Evolutionary conservation across 2,888 invertebrate species (phyloP), one percentile per base, ranked within the genome.

Genomic region (Brachyptera putata): DNA sequence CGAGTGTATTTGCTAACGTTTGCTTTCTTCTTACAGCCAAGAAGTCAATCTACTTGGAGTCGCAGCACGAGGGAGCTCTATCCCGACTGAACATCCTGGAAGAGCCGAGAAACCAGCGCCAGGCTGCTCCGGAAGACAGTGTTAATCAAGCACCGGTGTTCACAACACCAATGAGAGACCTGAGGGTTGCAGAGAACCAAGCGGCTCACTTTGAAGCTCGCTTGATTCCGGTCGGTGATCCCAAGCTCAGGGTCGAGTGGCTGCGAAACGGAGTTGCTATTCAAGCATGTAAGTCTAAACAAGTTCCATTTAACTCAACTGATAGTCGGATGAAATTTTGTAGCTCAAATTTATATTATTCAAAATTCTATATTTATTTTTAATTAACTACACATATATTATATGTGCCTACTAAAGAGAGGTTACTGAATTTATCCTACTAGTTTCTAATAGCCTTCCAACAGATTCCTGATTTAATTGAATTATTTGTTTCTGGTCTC

Each of bases 171-270:
- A 86, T 95, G 72, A 87, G 89, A 69, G 93, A 93, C 72, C 81
- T 92, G 13, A 82, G 84, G 65, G 89, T 91, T 3, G 87, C 90
- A 61, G 95, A 96, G 77, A 93, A 92, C 71, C 90, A 92, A 77
- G 91, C 93, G 1, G 94, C 89, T 61, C 94, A 95, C 75, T 95
- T 96, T 73, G 95, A 96, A 76, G 94, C 93, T 16, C 83, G 94
- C 24, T 81, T 96, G 1, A 94, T 95, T 71, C 96, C 96, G 9
- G 95, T 95, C 1, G 95, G 95, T 58, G 96, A 96, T 76, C 84
- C 95, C 0, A 87, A 89, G 66, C 80, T 96, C n/a, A 88, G 86
- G 72, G 92, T 96, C 3, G 92, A 95, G 77, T 96, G 95, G 95
- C 79, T 91, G 62, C 85, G 91, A 62, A 94, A 96, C 73, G 95